Conservation (phyloP, 2,797 vertebrate genomes). For the Coendou prehensilis region DNA sequence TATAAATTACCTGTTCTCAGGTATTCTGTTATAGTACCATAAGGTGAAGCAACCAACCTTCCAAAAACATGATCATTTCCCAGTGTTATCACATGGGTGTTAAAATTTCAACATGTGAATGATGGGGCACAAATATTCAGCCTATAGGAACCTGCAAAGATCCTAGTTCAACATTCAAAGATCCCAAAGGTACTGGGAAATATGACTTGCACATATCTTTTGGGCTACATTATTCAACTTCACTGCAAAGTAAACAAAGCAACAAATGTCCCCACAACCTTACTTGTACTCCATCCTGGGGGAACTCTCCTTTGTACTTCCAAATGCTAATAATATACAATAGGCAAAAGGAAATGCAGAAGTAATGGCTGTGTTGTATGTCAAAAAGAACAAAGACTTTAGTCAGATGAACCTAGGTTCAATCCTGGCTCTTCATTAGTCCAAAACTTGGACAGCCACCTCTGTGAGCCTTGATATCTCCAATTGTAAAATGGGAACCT, state of each 20-base stretch:
- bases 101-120: not conserved
- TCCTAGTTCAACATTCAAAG: not conserved
- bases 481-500: not conserved
- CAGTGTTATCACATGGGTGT: not conserved
- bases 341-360: not conserved
- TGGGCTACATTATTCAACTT: not conserved
- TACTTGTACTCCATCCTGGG: not conserved
- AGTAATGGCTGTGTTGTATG: not conserved
- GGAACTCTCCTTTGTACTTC: not conserved
- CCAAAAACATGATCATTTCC: not conserved
- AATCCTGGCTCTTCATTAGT: not conserved
- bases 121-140: not conserved
- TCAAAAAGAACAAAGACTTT: not conserved
- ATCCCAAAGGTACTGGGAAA: not conserved
- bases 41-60: not conserved
- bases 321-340: not conserved
- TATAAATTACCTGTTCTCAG: not conserved
- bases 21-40: not conserved
- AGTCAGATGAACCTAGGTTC: not conserved
- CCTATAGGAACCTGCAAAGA: not conserved
- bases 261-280: not conserved
- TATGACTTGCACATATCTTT: not conserved
- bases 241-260: not conserved
- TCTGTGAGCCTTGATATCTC: constrained; percentile 4
- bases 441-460: not conserved